phyloP scores from a whole-genome alignment of 2,113 vertebrate genomes.

The Castor canadensis region DNA sequence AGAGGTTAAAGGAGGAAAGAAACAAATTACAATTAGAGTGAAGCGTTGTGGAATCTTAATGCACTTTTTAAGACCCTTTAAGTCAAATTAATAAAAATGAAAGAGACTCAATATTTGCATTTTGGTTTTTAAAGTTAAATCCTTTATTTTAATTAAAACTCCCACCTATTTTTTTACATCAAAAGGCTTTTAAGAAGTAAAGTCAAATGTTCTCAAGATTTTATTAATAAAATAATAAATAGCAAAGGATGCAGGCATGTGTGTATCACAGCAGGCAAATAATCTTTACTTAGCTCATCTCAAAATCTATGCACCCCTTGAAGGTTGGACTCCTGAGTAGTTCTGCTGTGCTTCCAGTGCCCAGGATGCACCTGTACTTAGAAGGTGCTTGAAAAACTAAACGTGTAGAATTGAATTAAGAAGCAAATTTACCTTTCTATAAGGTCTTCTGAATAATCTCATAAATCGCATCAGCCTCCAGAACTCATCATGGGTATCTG shows the following conservation, averaged over 20 bases:
- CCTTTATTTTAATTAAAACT: constrained; percentile 38
- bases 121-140: constrained; percentile 56
- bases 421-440: neutral
- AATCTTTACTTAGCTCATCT: neutral
- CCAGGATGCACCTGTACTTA: neutral
- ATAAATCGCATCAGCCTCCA: neutral
- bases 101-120: constrained; percentile 39
- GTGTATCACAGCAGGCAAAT: neutral
- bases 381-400: neutral
- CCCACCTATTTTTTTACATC: neutral
- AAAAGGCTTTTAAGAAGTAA: constrained; percentile 15
- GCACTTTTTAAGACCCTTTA: constrained; percentile 74
- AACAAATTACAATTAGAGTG: constrained; percentile 66
- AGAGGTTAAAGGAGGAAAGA: constrained; percentile 50
- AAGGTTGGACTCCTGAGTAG: neutral
- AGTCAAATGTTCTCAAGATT: constrained; percentile 32
- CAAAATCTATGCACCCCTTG: neutral
- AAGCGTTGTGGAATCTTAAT: constrained; percentile 54
- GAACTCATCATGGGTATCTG: neutral
- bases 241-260: neutral
- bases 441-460: neutral
- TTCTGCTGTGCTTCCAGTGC: neutral
- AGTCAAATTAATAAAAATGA: constrained; percentile 75
- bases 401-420: neutral
- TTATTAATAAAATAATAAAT: constrained; percentile 39